Evolutionary conservation across 2,797 vertebrate species (phyloP).

Genomic region (Acrocephalus scirpaceus): DNA sequence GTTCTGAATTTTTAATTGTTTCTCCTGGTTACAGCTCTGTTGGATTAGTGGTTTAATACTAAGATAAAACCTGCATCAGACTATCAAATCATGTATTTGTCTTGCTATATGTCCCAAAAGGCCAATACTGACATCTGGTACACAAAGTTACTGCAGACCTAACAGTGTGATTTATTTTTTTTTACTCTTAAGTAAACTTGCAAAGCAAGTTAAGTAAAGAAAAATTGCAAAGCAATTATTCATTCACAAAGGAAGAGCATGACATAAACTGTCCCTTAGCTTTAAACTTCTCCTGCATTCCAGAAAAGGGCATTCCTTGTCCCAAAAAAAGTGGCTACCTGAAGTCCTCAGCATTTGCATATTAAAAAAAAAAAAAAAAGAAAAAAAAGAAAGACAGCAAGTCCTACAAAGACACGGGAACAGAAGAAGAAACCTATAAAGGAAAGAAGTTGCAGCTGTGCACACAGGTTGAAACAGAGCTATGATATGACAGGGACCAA

Average conservation of each 20-base stretch:
- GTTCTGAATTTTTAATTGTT: not conserved
- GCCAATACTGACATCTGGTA: slow-evolving; percentile 19
- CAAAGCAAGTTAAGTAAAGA: not conserved
- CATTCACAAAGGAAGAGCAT: not conserved
- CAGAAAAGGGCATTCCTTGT: not conserved
- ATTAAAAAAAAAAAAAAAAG: not conserved
- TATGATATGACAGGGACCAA: not conserved
- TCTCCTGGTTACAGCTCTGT: not conserved
- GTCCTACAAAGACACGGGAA: not conserved
- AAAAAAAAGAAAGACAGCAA: not conserved
- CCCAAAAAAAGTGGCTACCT: not conserved
- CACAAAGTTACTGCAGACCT: not conserved
- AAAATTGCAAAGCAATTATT: not conserved
- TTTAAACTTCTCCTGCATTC: not conserved
- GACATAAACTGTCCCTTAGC: not conserved
- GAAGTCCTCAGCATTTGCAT: not conserved
- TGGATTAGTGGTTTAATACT: slow-evolving; percentile 12
- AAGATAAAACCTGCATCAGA: slow-evolving; percentile 12
- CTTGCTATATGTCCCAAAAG: not conserved
- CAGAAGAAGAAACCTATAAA: not conserved
- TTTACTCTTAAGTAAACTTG: not conserved
- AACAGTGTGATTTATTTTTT: not conserved
- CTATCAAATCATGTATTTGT: not conserved
- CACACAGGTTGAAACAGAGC: not conserved
- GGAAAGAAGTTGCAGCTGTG: not conserved